phyloP scores from a whole-genome alignment of 1,140 invertebrate genomes.

The Orchestia grillus region DNA sequence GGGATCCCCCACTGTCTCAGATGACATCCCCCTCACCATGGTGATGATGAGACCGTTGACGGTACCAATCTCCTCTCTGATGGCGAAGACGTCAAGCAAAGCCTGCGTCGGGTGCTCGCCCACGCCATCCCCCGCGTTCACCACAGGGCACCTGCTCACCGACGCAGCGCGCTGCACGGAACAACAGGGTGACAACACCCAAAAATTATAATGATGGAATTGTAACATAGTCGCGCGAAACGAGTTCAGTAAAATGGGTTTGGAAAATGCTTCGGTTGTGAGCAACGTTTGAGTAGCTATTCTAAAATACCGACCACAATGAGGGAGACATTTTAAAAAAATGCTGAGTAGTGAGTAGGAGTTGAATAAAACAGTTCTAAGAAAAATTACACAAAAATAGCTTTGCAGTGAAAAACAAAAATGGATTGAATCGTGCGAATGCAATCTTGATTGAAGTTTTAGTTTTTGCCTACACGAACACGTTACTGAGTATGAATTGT shows the following conservation, averaged over 20 bases:
- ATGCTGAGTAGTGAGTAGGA: too few relatives aligned
- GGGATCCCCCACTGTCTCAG: too few relatives aligned
- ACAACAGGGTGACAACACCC: not conserved
- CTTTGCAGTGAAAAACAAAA: too few relatives aligned
- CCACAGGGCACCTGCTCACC: constrained; percentile 87
- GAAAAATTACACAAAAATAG: too few relatives aligned
- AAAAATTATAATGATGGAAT: not conserved
- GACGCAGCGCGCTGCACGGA: constrained; percentile 80
- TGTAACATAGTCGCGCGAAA: not conserved
- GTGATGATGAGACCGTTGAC: constrained; percentile 95
- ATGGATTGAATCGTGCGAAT: too few relatives aligned
- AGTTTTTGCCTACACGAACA: too few relatives aligned
- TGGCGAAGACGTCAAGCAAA: constrained; percentile 96
- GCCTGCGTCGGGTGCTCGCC: constrained; percentile 99
- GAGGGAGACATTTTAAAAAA: too few relatives aligned
- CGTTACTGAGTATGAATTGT: too few relatives aligned
- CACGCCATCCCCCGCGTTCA: constrained; percentile 98
- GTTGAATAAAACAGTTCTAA: too few relatives aligned
- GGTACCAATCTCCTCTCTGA: constrained; percentile 98
- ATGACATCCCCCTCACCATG: constrained; percentile 74
- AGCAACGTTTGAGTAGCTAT: not conserved
- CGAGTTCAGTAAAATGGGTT: not conserved
- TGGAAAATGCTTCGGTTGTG: not conserved
- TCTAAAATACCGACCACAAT: not conserved
- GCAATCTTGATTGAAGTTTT: too few relatives aligned